Base-by-base conservation (phyloP, 2,888 invertebrate species). In the Cryptophagus acutangulus region DNA sequence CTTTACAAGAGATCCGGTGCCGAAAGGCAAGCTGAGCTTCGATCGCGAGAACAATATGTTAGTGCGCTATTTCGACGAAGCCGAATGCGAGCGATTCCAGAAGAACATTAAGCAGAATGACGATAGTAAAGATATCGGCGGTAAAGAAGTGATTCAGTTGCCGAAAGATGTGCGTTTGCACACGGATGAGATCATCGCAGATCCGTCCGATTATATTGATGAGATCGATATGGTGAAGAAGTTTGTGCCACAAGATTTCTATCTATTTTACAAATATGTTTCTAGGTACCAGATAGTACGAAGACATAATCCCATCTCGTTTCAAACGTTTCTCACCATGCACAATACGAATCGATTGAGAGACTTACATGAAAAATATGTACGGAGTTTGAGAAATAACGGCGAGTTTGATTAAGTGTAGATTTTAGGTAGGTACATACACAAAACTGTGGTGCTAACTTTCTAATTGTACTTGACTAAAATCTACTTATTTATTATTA, bases 261-360 rank as follows among this genome's bases (percentile, higher is more conserved):
- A 49, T 14, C 49, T 49, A 9, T 63, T 60, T 40, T 63, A 63
- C 33, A 52, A 51, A 38, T 63, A 51, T 37, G 60, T 62, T 1
- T 59, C 63, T 1, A 61, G 59, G 2, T 60, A 58, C 38, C 63
- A 63, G 41, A 62, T 63, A 34, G 40, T 54, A n/a, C 49, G 52
- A 13, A 48, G 57, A 17, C 52, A 61, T 20, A 42, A 43, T 8
- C 63, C 63, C 3, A 57, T 63, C 15, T 58, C 60, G n/a, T 60
- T 63, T 41, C 41, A 56, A 30, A 57, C 58, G 5, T 63, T 62
- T 45, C 42, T 63, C 17, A 55, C 54, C 3, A 54, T 62, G 51
- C 58, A 60, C 30, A 62, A 61, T 40, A 62, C 61, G 3, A 59
- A 60, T 35, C 44, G 59, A 13, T 46, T 59, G 3, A 49, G 49